These are phyloP conservation scores for Callosobruchus maculatus DNA, from an alignment of 2,888 invertebrate genomes.

Conservation along the genomic window DNA sequence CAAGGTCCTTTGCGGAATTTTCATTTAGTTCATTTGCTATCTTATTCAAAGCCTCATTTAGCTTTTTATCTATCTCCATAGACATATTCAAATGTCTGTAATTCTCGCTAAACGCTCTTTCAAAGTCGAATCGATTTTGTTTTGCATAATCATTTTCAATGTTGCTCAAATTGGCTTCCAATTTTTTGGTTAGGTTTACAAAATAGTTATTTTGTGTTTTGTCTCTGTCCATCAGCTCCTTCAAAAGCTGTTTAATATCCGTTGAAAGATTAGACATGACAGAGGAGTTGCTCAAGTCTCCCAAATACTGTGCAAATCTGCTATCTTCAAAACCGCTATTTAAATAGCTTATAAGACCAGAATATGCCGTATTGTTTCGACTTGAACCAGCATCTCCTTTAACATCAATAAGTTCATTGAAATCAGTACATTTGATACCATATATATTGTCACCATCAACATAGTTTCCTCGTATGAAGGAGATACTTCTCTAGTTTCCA, in stretches of 20 bases:
- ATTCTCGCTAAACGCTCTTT: too few species aligned
- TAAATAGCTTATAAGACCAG: neutral
- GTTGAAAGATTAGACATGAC: too few species aligned
- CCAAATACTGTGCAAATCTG: neutral
- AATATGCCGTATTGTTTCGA: neutral
- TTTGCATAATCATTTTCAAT: neutral
- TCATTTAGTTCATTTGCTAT: neutral
- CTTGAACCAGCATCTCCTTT: neutral
- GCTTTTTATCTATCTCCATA: neutral
- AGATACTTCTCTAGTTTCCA: neutral
- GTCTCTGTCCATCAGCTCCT: too few species aligned
- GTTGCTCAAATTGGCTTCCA: neutral
- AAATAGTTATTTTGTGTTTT: too few species aligned
- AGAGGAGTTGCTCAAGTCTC: neutral
- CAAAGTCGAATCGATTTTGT: too few species aligned
- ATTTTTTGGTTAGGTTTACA: neutral
- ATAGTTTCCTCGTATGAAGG: neutral
- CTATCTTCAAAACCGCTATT: neutral
- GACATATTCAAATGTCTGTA: neutral
- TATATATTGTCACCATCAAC: neutral
- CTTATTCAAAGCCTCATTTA: neutral
- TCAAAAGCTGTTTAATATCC: too few species aligned
- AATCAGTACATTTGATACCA: neutral
- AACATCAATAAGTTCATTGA: neutral
- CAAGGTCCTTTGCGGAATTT: neutral